phyloP scores from a whole-genome alignment of 2,797 vertebrate species.

The Enteromius argenteus region DNA sequence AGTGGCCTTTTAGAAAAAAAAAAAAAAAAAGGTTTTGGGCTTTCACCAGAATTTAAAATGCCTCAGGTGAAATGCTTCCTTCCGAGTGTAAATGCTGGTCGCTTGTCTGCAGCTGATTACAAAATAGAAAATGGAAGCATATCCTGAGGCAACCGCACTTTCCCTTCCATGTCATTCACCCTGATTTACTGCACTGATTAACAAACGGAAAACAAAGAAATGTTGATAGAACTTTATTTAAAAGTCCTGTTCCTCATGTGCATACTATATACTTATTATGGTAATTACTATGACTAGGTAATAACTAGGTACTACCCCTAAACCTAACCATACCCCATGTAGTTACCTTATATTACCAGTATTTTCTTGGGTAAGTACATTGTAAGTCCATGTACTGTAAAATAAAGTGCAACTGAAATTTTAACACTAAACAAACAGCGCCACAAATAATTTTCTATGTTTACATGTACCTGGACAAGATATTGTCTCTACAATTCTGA shows the following conservation, averaged over 20 bases:
- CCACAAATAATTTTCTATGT: conserved; percentile 55
- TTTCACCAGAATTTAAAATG: conserved; percentile 32
- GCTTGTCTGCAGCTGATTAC: conserved; percentile 52
- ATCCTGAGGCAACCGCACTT: conserved; percentile 57
- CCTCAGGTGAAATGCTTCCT: conserved; percentile 40
- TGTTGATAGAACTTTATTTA: conserved; percentile 24
- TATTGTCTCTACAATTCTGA: neutral
- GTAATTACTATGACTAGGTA: too few relatives aligned
- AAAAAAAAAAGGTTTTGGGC: neutral
- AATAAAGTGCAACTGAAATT: too few relatives aligned
- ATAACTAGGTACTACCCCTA: too few relatives aligned
- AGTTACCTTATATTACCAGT: too few relatives aligned
- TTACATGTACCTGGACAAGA: conserved; percentile 6
- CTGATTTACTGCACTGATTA: conserved; percentile 64
- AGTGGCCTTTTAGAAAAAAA: conserved; percentile 8
- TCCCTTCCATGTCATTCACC: conserved; percentile 50
- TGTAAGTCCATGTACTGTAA: too few relatives aligned
- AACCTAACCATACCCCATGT: too few relatives aligned
- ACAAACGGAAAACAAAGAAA: conserved; percentile 61
- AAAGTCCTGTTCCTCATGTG: too few relatives aligned
- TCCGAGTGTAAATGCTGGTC: conserved; percentile 38
- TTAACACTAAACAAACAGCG: conserved; percentile 64
- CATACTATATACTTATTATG: too few relatives aligned
- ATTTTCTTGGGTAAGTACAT: too few relatives aligned
- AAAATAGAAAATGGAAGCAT: conserved; percentile 50